phyloP scores from a whole-genome alignment of 2,113 vertebrate genomes.

The Lontra canadensis region DNA sequence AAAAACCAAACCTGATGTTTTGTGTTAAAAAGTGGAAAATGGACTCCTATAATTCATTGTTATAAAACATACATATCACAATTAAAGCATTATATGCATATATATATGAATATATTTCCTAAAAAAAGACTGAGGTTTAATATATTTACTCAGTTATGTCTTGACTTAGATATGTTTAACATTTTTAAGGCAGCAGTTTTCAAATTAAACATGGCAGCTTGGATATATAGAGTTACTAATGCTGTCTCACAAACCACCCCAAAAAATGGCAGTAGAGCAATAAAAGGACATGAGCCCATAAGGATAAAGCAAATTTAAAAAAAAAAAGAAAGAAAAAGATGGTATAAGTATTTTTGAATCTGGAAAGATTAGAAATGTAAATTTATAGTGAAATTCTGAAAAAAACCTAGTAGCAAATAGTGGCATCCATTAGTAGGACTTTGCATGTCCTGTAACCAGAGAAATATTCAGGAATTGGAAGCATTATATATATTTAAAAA shows the following conservation, averaged over 20 bases:
- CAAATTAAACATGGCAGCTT: neutral
- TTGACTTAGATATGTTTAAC: neutral
- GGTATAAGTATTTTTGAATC: neutral
- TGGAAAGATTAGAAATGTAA: neutral
- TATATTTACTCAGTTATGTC: neutral
- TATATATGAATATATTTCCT: neutral
- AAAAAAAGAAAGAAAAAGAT: neutral
- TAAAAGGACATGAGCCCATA: neutral
- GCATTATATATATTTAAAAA: neutral
- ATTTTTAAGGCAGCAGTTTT: neutral
- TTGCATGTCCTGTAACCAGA: neutral
- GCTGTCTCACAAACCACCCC: neutral
- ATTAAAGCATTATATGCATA: neutral
- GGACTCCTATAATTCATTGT: neutral
- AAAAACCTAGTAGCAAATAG: neutral
- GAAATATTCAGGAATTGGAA: neutral
- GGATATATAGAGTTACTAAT: neutral
- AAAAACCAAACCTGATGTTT: neutral
- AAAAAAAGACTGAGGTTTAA: neutral
- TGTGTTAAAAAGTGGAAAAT: neutral
- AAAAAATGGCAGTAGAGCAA: neutral
- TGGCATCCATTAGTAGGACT: neutral
- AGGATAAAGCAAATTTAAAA: neutral
- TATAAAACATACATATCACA: neutral
- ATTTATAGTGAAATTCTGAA: neutral